phyloP scores from a whole-genome alignment of 1,140 invertebrate genomes.

The Danaus melanippus region DNA sequence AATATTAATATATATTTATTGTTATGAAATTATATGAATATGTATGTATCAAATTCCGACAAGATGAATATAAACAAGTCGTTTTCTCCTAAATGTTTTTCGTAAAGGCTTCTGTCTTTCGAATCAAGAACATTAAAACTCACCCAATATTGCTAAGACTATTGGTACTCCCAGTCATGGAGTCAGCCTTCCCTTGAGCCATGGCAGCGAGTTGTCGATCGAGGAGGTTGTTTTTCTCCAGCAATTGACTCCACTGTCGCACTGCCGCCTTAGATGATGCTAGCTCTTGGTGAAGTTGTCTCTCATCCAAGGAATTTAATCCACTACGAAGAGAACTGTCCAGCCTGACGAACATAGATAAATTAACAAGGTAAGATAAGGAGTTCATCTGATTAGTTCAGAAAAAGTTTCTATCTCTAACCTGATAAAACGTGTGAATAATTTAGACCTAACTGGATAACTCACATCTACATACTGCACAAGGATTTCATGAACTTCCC shows the following conservation, averaged over 20 bases:
- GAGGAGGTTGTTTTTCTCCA: slow-evolving; percentile 58
- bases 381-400: too few species aligned
- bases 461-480: too few species aligned
- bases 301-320: slow-evolving; percentile 66
- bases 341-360: slow-evolving; percentile 33
- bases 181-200: slow-evolving; percentile 55
- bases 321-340: slow-evolving; percentile 67
- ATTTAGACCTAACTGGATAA: too few species aligned
- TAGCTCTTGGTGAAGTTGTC: slow-evolving; percentile 62
- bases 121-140: slow-evolving; percentile 18
- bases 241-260: slow-evolving; percentile 60
- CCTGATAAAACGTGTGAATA: too few species aligned
- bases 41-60: too few species aligned
- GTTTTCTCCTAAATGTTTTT: too few species aligned
- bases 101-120: too few species aligned
- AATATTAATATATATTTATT: too few species aligned
- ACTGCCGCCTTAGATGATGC: slow-evolving; percentile 54
- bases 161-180: slow-evolving; percentile 55
- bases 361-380: not conserved
- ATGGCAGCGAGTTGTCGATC: slow-evolving; percentile 62
- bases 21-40: too few species aligned
- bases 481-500: too few species aligned
- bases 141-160: slow-evolving; percentile 63
- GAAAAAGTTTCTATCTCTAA: too few species aligned
- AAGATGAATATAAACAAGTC: too few species aligned